Base-by-base conservation (phyloP, 2,113 vertebrate genomes). In the Perognathus longimembris region DNA sequence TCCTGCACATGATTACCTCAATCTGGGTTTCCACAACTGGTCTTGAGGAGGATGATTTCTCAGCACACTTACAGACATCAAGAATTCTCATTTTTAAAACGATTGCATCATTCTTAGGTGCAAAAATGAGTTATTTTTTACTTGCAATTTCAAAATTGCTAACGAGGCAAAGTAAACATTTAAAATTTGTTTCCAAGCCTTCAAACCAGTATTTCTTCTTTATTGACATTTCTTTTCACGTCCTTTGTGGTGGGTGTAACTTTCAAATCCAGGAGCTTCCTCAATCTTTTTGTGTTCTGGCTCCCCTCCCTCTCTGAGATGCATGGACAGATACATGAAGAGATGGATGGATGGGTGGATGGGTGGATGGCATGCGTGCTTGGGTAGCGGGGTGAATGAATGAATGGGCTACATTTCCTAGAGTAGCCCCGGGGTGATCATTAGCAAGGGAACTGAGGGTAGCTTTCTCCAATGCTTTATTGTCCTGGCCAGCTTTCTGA, bases 21-120 rank as follows among this genome's bases (percentile, higher is more conserved):
- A 24, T 22, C 69, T 66, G 59, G 61, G 38, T 73, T 78, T 79
- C 26, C 14, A 77, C 45, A 21, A 38, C n/a, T 54, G 15, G 11
- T 30, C n/a, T 61, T n/a, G n/a, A 79, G 70, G 82, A 28, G 15
- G 67, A 50, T 32, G 2, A 1, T 63, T 59, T 89, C 63, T 54
- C 6, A 50, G 38, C 38, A 66, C 15, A 10, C 4, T 14, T 14
- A 66, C 21, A 75, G 36, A 75, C 64, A 79, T 18, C 0, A 14
- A 75, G 17, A 85, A 61, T 45, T 69, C 81, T 85, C 63, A 61
- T 85, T 90, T 87, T 50, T 45, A 88, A 81, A 50, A 36, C 36
- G 4, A 61, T 30, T 66, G 40, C 40, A 21, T 22, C 38, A n/a
- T 40, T n/a, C 59, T n/a, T 70, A 57, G 36, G 15, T 28, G 30